These are phyloP conservation scores for Ranitomeya imitator DNA, from an alignment of 2,113 vertebrate species.

Conservation along the genomic window DNA sequence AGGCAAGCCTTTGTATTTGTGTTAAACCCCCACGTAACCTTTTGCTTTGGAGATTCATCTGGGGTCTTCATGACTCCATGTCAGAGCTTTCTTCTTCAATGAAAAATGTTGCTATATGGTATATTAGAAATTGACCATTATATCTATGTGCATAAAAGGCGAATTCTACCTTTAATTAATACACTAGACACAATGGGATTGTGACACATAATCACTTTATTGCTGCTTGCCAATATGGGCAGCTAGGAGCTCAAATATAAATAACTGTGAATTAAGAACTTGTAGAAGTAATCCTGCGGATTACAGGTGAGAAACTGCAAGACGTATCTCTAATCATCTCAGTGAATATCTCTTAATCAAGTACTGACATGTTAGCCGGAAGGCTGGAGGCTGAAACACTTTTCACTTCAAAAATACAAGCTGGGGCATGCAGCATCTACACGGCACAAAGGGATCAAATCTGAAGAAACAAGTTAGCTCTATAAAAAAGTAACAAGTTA, in stretches of 20 bases:
- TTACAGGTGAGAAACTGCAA: constrained; percentile 36
- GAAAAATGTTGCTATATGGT: background rate
- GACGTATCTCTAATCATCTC: constrained; percentile 8
- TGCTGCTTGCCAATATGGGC: background rate
- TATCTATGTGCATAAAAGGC: background rate
- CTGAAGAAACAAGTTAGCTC: background rate
- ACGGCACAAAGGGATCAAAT: background rate
- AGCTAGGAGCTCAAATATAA: background rate
- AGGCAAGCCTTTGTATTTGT: too few relatives aligned
- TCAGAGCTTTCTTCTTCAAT: background rate
- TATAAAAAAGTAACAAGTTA: background rate
- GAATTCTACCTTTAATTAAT: background rate
- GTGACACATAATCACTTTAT: background rate
- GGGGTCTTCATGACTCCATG: too few relatives aligned
- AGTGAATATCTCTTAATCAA: constrained; percentile 40
- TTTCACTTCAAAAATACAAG: background rate
- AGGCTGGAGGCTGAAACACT: background rate
- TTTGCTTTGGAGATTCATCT: too few relatives aligned
- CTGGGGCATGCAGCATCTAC: background rate
- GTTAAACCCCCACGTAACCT: too few relatives aligned
- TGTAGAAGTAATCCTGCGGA: constrained; percentile 22
- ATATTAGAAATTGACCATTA: background rate
- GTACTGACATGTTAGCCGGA: constrained; percentile 26
- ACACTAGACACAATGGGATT: background rate
- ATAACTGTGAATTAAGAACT: constrained; percentile 9